Conservation (phyloP, 2,797 vertebrate species). For the Coilia nasus region DNA sequence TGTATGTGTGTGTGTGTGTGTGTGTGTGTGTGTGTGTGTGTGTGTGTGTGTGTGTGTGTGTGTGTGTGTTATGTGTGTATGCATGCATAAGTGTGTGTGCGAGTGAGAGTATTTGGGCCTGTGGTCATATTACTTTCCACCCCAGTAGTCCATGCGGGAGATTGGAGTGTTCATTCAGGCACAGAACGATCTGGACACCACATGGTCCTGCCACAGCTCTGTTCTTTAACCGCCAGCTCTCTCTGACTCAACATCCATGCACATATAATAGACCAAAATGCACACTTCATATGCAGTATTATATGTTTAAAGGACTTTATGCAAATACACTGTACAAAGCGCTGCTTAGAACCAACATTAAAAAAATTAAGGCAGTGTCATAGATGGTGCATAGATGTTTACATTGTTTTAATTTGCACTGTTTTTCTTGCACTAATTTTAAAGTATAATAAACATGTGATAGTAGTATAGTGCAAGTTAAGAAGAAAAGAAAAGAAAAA, state of each 20-base stretch:
- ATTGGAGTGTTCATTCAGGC: slow-evolving; percentile 33
- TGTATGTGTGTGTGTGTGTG: background rate
- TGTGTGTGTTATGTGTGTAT: background rate
- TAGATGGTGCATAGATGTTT: too few species aligned
- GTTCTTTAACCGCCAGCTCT: background rate
- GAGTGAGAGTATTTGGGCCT: slow-evolving; percentile 18
- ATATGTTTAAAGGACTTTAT: too few species aligned
- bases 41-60: background rate
- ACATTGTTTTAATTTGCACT: too few species aligned
- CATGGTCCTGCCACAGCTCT: background rate
- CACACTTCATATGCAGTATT: background rate
- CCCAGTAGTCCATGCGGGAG: slow-evolving; percentile 19
- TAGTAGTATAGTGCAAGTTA: too few species aligned
- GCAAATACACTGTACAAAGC: too few species aligned
- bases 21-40: background rate
- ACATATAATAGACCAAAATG: background rate
- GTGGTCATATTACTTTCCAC: slow-evolving; percentile 42
- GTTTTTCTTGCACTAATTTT: too few species aligned
- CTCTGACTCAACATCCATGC: background rate
- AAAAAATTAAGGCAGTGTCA: too few species aligned
- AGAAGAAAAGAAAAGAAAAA: too few species aligned
- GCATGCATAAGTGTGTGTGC: background rate
- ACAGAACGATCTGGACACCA: background rate
- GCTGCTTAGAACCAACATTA: too few species aligned
- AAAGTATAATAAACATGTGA: too few species aligned